These are phyloP conservation scores for Pseudomyrmex dendroicus DNA, from an alignment of 1,140 invertebrate species.

Conservation along the genomic window DNA sequence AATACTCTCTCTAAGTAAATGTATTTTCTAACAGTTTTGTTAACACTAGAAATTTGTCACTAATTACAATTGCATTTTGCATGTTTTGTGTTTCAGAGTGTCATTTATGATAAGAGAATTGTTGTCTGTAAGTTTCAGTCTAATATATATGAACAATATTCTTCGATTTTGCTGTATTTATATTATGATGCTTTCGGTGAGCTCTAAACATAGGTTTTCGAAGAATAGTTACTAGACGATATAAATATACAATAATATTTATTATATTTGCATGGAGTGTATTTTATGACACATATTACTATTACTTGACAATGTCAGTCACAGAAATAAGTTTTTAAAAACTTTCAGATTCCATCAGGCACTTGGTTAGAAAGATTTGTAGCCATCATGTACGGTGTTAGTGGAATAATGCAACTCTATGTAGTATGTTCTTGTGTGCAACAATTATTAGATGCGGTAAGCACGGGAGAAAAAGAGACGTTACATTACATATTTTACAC, in stretches of 20 bases:
- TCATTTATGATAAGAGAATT: slow-evolving; percentile 48
- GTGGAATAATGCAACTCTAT: slow-evolving; percentile 66
- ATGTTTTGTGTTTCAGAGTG: slow-evolving; percentile 57
- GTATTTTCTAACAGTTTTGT: not conserved
- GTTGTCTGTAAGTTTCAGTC: slow-evolving; percentile 52
- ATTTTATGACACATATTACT: too few species aligned
- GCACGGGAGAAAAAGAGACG: not conserved
- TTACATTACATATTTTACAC: not conserved
- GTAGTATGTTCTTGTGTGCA: slow-evolving; percentile 68
- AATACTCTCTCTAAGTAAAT: not conserved
- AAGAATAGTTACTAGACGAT: not conserved
- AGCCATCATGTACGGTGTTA: slow-evolving; percentile 23
- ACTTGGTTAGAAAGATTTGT: slow-evolving; percentile 15
- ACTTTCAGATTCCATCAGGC: not conserved
- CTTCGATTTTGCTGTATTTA: slow-evolving; percentile 67
- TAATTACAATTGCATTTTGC: not conserved
- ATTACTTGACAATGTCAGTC: too few species aligned
- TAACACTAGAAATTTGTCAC: too few species aligned
- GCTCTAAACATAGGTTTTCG: slow-evolving; percentile 34
- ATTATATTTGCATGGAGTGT: too few species aligned
- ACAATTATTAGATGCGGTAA: slow-evolving; percentile 71
- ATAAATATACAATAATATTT: not conserved
- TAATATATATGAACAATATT: slow-evolving; percentile 65
- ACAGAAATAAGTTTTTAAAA: not conserved
- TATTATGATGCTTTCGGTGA: slow-evolving; percentile 59